Conservation (phyloP, 2,797 vertebrate genomes). For the Myoxocephalus aenaeus region DNA sequence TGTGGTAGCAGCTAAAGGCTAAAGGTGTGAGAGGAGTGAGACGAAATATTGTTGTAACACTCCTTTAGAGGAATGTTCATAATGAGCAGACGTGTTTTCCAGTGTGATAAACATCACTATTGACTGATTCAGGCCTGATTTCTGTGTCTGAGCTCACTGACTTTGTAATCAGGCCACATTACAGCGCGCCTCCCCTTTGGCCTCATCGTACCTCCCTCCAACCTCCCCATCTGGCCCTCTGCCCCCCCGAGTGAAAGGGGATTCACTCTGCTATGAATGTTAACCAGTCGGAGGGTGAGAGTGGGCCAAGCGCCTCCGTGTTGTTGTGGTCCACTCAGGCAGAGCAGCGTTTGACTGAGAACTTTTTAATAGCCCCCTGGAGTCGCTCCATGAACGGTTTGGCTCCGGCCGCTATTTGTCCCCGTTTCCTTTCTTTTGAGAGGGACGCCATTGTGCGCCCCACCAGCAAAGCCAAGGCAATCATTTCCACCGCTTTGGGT, state of each 20-base stretch:
- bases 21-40: background rate
- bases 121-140: background rate
- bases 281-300: conserved; percentile 82
- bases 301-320: conserved; percentile 63
- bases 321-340: conserved; percentile 74
- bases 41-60: no score
- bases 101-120: background rate
- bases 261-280: conserved; percentile 80
- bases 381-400: conserved; percentile 71
- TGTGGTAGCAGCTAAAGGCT: no score
- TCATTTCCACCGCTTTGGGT: conserved; percentile 56
- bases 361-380: conserved; percentile 80
- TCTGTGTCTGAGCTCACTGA: background rate
- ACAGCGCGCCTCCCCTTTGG: conserved; percentile 56
- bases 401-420: conserved; percentile 62
- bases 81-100: background rate
- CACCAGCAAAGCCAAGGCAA: conserved; percentile 51
- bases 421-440: conserved; percentile 70
- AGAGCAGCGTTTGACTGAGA: conserved; percentile 77
- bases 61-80: background rate
- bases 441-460: conserved; percentile 55
- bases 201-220: conserved; percentile 42
- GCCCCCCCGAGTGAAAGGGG: conserved; percentile 60
- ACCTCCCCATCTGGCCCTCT: conserved; percentile 29
- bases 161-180: conserved; percentile 74